Base-by-base conservation (phyloP, 2,888 invertebrate species). In the Heliconius erato region DNA sequence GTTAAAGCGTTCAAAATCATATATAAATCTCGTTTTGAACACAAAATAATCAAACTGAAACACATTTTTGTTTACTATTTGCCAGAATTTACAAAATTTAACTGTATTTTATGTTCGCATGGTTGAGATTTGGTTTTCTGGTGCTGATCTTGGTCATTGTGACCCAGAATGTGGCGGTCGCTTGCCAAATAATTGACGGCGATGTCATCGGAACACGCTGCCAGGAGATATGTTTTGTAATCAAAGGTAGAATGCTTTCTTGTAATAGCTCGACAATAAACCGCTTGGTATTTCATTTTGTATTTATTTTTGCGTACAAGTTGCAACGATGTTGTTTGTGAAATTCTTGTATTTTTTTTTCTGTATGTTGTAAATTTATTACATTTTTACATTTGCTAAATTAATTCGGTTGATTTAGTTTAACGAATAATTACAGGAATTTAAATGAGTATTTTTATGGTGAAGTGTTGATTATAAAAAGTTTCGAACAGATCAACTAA, bases 151-250 rank as follows among this genome's bases (percentile, higher is more conserved):
- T 84, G 85, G 84, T 83, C 82, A 83, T 86, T 80, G 82, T 93
- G 95, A 92, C 95, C 95, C 90, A 96, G 95, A 95, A 95, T 95
- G 93, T 91, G 91, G 83, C 86, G 85, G 85, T 89, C 85, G 88
- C 92, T 91, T 95, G 95, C 95, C 95, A 95, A 96, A 94, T 94
- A 93, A 94, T 94, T 92, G 94, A 93, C 94, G 92, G 91, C 92
- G 92, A 90, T 93, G 94, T 94, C 94, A 94, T 91, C 93, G 92
- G 89, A 84, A 85, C 85, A 86, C 87, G 89, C 87, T 92, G 95
- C 94, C 95, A 94, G 92, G 89, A 90, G 88, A 89, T 90, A 89
- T 89, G 91, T 95, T 94, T 94, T 94, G 94, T 92, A 95, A 95
- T 93, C 91, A 79, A 83, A 81, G 76, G 84, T 79, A 80, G 72